Evolutionary conservation across 2,888 invertebrate species (phyloP), one percentile per base, ranked within the genome.

Genomic region (Paralinhomoeus sp.): DNA sequence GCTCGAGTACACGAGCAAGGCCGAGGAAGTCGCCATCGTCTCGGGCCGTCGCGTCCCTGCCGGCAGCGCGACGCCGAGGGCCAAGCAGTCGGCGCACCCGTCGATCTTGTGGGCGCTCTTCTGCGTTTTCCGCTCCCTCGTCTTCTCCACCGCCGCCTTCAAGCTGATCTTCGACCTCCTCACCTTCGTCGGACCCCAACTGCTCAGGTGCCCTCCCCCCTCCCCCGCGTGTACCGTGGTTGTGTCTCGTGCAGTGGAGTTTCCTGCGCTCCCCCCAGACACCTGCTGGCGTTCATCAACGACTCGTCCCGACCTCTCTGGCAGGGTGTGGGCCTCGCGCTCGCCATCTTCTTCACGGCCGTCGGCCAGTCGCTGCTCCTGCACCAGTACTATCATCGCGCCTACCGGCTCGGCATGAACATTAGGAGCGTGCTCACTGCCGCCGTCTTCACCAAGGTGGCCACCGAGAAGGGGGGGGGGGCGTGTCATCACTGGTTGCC

Each of bases 141-240:
- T 27, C 27, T 9, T 12, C 27, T 5, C 12, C 12, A 27, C 7
- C 27, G 27, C 27, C 27, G 7, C 12, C 27, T 77, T 82, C 0
- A 67, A 72, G 1, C 62, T 75, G 1, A 69, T 87, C 40, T 73
- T 87, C 48, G 56, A 87, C 65, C 49, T 78, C 18, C 63, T 87
- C 43, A 78, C 78, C 49, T 89, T 89, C 64, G 71, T 78, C 35
- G 82, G 80, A 53, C 89, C 89, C 0, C 77, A 81, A 64, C 69
- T 89, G 55, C 71, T 84, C 48, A 75, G 73, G 82, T 81, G n/a
- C 73, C n/a, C n/a, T n/a, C n/a, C n/a, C n/a, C n/a, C n/a, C n/a
- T n/a, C n/a, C n/a, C n/a, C n/a, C n/a, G n/a, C n/a, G n/a, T n/a
- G n/a, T n/a, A n/a, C n/a, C n/a, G n/a, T n/a, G n/a, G n/a, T n/a